Conservation (phyloP, 2,113 vertebrate genomes). For the Sorex araneus region DNA sequence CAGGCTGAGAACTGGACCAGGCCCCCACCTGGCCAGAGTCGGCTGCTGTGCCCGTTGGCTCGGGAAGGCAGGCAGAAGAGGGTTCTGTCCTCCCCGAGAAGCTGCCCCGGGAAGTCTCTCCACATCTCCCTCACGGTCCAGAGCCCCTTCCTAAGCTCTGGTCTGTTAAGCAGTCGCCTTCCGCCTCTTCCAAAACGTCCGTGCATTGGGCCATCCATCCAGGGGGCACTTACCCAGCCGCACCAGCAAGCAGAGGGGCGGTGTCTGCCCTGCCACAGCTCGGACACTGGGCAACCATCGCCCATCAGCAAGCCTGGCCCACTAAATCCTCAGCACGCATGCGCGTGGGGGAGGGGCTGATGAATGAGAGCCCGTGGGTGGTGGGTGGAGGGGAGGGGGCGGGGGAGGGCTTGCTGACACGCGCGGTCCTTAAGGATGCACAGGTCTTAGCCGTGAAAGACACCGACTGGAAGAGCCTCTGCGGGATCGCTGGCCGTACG, state of each 20-base stretch:
- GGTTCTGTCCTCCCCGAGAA: slow-evolving; percentile 29
- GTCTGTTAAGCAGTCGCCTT: background rate
- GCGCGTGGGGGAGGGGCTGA: too few relatives aligned
- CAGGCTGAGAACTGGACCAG: slow-evolving; percentile 15
- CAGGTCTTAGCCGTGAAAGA: too few relatives aligned
- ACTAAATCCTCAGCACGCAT: too few relatives aligned
- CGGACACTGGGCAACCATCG: background rate
- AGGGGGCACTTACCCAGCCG: background rate
- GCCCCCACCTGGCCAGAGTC: too few relatives aligned
- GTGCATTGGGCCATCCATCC: background rate
- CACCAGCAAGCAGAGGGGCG: background rate
- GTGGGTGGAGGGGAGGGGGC: too few relatives aligned
- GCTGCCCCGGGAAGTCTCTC: background rate
- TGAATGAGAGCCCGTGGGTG: accelerated
- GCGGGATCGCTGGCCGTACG: background rate
- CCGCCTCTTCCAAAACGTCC: background rate
- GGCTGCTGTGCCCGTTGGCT: background rate
- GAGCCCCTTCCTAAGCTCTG: background rate
- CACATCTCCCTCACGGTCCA: background rate
- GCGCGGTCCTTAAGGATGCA: background rate
- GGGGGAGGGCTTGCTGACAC: background rate
- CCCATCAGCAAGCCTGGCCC: background rate
- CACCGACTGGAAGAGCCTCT: too few relatives aligned
- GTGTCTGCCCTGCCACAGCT: background rate
- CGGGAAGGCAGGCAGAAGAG: background rate